Base-by-base conservation (phyloP, 2,888 invertebrate genomes). In the Spodoptera exigua region DNA sequence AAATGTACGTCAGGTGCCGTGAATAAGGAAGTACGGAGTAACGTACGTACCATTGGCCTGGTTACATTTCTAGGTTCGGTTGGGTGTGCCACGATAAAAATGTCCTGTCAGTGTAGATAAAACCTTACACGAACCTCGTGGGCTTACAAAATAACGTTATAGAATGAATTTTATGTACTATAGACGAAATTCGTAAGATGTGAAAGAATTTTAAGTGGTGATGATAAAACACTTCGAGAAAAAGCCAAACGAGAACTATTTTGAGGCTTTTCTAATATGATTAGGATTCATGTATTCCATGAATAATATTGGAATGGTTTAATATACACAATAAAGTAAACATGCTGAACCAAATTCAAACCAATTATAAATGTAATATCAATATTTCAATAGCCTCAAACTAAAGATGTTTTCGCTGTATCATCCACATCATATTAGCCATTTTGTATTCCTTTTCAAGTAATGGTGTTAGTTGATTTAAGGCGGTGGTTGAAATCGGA, bases 21-120 rank as follows among this genome's bases (percentile, higher is more conserved):
- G 65, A 67, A 78, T 74, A 68, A 78, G 79, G 78, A 76, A 79
- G 70, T 59, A 51, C 54, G 55, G 49, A 54, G 64, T 64, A 49
- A 69, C 55, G 63, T 54, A 69, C 55, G 63, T 54, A 58, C 61
- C 48, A 43, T 44, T 74, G 69, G 54, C 72, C 74, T 74, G 71
- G 66, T 67, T 79, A 67, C 58, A 51, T 55, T 66, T 63, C 36
- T 63, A 66, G 52, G 61, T 43, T 59, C 21, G 37, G 58, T 58
- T 49, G 45, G 66, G 54, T 61, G 64, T 54, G 62, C 43, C 47
- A 21, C 36, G 39, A 69, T 56, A 61, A 67, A 39, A 45, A 32
- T 16, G 16, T 41, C 13, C 45, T 54, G 39, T 54, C 27, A 27
- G 27, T 5, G 27, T 11, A 35, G 16, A 49, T 46, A 60, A n/a